Evolutionary conservation across 2,113 vertebrate genomes (phyloP).

Genomic region (Hemiprocne comata): DNA sequence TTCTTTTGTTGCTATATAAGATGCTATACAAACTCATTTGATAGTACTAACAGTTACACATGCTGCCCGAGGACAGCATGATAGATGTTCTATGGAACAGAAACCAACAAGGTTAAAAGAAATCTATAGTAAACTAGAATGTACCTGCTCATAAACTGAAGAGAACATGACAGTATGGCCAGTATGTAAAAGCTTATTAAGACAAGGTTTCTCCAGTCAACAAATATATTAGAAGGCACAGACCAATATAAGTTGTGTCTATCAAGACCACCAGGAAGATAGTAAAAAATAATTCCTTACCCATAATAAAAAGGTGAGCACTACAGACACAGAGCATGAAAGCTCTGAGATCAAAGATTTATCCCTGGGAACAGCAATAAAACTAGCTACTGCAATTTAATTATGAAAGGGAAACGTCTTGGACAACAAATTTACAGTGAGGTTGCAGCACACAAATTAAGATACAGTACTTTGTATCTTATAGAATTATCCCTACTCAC

Average conservation of each 20-base stretch:
- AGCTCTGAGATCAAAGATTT: conserved; percentile 72
- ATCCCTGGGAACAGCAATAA: conserved; percentile 73
- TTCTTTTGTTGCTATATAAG: not conserved
- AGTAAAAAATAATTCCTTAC: conserved; percentile 63
- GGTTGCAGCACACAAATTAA: conserved; percentile 69
- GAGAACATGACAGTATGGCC: not conserved
- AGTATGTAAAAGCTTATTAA: conserved; percentile 53
- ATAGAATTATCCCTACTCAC: conserved; percentile 38
- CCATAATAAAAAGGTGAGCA: conserved; percentile 68
- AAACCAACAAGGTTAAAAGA: not conserved
- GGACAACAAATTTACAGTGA: conserved; percentile 71
- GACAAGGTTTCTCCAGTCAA: conserved; percentile 30
- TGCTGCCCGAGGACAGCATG: not conserved
- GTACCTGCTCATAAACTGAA: not conserved
- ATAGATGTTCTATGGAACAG: not conserved
- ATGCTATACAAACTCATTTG: not conserved
- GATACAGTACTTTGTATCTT: conserved; percentile 53
- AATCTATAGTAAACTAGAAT: not conserved
- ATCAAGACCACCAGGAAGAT: conserved; percentile 51
- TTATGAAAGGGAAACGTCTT: conserved; percentile 73
- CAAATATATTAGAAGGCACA: conserved; percentile 51
- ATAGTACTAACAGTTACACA: not conserved
- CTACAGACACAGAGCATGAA: conserved; percentile 57
- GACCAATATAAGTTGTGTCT: conserved; percentile 56
- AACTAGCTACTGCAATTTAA: conserved; percentile 74